A percentile compares a stretch with the other conserved stretches of the same genome.
Conservation (phyloP, 1,140 invertebrate genomes). For the Anastrepha ludens region DNA sequence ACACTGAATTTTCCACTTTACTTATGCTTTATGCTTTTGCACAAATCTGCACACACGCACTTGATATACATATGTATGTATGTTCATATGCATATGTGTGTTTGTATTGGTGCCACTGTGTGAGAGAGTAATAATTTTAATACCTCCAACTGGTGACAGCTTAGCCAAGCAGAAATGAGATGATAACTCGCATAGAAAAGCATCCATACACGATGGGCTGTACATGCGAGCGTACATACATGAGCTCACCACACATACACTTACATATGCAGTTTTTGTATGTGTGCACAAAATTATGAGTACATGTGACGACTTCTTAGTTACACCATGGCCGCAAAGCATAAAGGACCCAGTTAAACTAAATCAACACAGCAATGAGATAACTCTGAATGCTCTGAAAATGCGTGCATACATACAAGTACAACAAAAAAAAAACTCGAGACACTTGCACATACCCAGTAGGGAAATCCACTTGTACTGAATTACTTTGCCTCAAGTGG, state of each 20-base stretch:
- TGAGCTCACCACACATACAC: background rate
- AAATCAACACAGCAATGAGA: background rate
- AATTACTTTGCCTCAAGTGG: no score
- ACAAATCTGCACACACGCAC: background rate
- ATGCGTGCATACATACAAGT: background rate
- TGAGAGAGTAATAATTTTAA: conserved; percentile 37
- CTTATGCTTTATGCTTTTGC: background rate
- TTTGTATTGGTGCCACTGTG: background rate
- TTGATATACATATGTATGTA: background rate
- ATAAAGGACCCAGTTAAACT: conserved; percentile 1
- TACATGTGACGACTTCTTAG: background rate
- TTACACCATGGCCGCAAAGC: conserved; percentile 4
- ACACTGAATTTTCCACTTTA: conserved; percentile 16
- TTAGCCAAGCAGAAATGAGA: conserved; percentile 45
- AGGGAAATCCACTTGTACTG: no score
- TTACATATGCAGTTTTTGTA: background rate
- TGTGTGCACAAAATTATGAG: background rate
- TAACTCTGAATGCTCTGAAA: background rate
- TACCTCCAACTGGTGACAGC: conserved; percentile 22
- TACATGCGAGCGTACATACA: background rate
- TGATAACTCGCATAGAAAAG: background rate
- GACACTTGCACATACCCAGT: background rate
- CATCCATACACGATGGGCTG: background rate
- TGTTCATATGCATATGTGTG: background rate
- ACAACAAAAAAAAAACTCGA: no score